Evolutionary conservation across 2,113 vertebrate genomes (phyloP).

Genomic region (Toxostoma redivivum): DNA sequence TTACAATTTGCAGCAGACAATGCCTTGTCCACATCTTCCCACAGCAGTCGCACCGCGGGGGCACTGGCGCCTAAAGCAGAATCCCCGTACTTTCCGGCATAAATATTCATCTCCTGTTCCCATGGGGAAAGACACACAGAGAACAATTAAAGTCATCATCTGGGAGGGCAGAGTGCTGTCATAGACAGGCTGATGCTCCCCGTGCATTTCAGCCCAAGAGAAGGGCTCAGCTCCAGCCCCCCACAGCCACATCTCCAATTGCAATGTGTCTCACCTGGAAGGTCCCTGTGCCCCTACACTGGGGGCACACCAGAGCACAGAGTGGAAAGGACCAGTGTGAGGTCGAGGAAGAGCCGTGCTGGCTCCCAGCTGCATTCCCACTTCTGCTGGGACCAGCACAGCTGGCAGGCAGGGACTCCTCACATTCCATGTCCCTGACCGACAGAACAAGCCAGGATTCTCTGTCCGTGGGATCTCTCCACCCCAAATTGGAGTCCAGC

Average conservation of each 20-base stretch:
- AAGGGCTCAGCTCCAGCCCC: neutral
- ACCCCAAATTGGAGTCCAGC: fast-evolving
- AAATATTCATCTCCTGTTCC: too few relatives aligned
- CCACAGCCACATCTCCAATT: neutral
- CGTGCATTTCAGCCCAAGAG: neutral
- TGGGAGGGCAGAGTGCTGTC: too few relatives aligned
- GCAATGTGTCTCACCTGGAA: neutral
- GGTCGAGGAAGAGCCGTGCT: neutral
- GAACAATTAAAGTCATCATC: neutral
- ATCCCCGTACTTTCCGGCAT: too few relatives aligned
- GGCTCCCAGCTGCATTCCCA: neutral
- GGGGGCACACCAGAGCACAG: neutral
- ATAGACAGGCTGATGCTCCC: neutral
- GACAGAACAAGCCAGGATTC: neutral
- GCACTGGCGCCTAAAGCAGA: too few relatives aligned
- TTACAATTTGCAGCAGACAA: neutral
- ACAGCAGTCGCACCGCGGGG: too few relatives aligned
- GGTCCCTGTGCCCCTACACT: neutral
- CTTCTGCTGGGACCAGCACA: neutral
- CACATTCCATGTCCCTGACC: neutral
- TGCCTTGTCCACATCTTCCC: too few relatives aligned
- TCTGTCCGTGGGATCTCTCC: neutral
- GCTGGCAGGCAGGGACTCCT: neutral
- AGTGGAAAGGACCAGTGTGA: neutral
- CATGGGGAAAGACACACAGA: neutral